These are phyloP conservation scores for Zalophus californianus DNA, from an alignment of 2,797 vertebrate genomes.

Conservation along the genomic window DNA sequence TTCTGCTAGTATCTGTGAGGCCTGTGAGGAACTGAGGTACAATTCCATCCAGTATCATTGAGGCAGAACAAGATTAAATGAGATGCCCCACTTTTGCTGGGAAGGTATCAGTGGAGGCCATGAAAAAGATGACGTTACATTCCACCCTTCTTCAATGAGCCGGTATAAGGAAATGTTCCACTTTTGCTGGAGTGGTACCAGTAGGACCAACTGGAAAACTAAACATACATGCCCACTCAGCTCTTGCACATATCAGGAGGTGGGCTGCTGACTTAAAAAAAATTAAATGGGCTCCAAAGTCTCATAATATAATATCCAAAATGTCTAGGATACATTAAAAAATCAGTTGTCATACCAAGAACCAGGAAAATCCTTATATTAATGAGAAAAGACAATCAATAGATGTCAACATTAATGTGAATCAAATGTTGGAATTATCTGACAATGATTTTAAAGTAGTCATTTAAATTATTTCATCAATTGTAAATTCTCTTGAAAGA, in stretches of 20 bases:
- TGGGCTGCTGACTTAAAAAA: rapidly evolving
- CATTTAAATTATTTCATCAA: neutral
- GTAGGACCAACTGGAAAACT: neutral
- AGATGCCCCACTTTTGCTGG: neutral
- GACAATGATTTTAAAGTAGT: neutral
- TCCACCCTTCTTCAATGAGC: neutral
- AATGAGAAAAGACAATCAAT: neutral
- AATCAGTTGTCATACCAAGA: neutral
- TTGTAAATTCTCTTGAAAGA: neutral
- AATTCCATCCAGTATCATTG: neutral
- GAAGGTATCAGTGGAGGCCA: neutral
- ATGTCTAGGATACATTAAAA: neutral
- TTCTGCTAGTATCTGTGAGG: neutral
- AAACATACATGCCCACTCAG: no score
- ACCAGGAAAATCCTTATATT: neutral
- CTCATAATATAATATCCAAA: neutral
- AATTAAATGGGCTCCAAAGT: neutral
- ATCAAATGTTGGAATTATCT: neutral
- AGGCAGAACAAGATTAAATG: neutral
- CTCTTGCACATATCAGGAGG: neutral
- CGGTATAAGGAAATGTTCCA: neutral
- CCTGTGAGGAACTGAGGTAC: neutral
- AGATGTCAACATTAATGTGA: neutral
- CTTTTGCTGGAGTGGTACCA: neutral
- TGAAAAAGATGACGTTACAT: neutral